Conservation (phyloP, 2,888 invertebrate species). For the Volucella inflata region DNA sequence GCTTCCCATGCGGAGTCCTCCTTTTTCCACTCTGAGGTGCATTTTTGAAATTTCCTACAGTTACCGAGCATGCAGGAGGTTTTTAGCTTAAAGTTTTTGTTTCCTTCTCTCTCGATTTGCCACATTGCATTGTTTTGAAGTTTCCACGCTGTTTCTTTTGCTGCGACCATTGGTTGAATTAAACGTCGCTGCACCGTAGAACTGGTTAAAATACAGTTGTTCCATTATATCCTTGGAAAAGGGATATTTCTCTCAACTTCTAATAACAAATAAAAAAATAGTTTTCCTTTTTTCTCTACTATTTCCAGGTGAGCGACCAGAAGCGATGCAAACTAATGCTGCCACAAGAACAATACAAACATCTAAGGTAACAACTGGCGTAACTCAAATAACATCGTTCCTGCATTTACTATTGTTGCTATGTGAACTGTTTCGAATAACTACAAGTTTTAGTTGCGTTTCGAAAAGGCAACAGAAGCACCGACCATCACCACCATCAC, state of each 20-base stretch:
- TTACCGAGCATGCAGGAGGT: conserved; percentile 21
- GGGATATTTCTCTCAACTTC: conserved; percentile 35
- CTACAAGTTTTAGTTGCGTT: conserved; percentile 49
- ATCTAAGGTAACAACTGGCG: conserved; percentile 64
- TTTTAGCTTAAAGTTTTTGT: conserved; percentile 10
- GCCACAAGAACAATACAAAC: conserved; percentile 82
- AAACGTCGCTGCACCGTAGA: conserved; percentile 46
- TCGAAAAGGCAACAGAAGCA: conserved; percentile 30
- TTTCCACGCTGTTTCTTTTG: conserved; percentile 66
- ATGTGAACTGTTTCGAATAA: conserved; percentile 60
- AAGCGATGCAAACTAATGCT: conserved; percentile 91
- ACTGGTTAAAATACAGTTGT: conserved; percentile 55
- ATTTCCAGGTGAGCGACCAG: conserved; percentile 90
- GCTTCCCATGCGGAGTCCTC: neutral
- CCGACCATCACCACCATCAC: neutral
- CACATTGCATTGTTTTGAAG: neutral
- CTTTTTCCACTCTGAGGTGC: neutral
- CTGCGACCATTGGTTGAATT: conserved; percentile 75
- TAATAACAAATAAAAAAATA: conserved; percentile 12
- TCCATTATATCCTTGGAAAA: conserved; percentile 60
- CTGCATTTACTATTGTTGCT: conserved; percentile 71
- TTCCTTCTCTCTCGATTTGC: neutral
- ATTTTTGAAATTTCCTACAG: conserved; percentile 6
- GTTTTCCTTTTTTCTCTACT: conserved; percentile 74
- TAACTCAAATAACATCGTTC: conserved; percentile 69